Conservation (phyloP, 1,140 invertebrate genomes). For the Lucilia cuprina region DNA sequence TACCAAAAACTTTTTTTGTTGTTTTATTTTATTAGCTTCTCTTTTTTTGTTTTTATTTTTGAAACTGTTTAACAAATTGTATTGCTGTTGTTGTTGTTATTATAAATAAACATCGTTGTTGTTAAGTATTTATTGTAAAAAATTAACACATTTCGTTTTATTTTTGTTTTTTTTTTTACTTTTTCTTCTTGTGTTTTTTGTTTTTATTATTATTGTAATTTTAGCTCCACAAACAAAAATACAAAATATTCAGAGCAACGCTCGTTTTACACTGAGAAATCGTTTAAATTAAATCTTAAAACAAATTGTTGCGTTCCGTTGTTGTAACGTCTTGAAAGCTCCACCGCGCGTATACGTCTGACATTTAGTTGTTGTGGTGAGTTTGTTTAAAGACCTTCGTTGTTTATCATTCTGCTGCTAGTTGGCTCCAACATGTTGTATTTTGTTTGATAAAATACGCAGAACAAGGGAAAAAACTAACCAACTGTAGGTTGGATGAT, state of each 20-base stretch:
- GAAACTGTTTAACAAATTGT: background rate
- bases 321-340: slow-evolving; percentile 28
- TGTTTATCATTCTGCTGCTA: background rate
- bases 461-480: background rate
- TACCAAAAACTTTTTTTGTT: background rate
- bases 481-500: background rate
- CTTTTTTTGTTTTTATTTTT: background rate
- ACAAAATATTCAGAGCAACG: background rate
- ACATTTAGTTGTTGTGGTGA: slow-evolving; percentile 25
- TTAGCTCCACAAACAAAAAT: background rate
- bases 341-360: slow-evolving; percentile 27
- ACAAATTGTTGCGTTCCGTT: background rate
- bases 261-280: background rate
- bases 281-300: background rate
- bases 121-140: slow-evolving; percentile 1
- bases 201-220: background rate
- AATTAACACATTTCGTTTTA: background rate
- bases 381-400: slow-evolving; percentile 2
- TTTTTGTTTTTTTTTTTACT: background rate
- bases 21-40: background rate
- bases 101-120: background rate
- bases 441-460: slow-evolving; percentile 5
- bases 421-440: slow-evolving; percentile 14
- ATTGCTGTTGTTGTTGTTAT: no score
- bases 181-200: background rate